These are phyloP conservation scores for Hecatera dysodea DNA, from an alignment of 2,888 invertebrate species.

Conservation along the genomic window DNA sequence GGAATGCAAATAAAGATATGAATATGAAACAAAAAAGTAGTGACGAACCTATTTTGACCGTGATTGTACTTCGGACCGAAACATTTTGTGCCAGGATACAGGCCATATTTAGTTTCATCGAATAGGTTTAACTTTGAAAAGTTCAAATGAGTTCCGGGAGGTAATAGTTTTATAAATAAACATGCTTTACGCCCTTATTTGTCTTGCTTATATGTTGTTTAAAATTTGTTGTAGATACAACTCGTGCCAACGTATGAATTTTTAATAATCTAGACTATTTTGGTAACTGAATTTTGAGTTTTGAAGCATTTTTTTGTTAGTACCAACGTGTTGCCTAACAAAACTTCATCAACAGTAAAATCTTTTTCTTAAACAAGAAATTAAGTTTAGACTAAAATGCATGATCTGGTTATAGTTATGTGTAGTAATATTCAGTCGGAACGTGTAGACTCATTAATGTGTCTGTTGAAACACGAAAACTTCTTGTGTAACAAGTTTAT, in stretches of 20 bases:
- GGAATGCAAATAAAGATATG: too few species aligned
- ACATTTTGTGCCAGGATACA: constrained; percentile 9
- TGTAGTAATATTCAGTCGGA: too few species aligned
- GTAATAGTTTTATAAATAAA: constrained; percentile 61
- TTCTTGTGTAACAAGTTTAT: too few species aligned
- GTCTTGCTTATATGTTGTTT: constrained; percentile 36
- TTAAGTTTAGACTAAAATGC: too few species aligned
- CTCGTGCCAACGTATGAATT: constrained; percentile 24
- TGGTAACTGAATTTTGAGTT: constrained; percentile 6
- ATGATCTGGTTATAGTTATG: too few species aligned
- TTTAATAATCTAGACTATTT: constrained; percentile 8
- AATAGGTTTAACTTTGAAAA: constrained; percentile 60
- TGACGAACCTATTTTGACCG: background rate
- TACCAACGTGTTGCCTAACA: too few species aligned
- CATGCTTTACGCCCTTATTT: constrained; percentile 55
- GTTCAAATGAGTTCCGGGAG: constrained; percentile 62
- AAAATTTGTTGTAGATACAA: constrained; percentile 31
- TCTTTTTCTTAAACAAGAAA: too few species aligned
- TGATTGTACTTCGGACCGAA: background rate
- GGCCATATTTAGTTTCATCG: constrained; percentile 55
- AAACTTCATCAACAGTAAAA: background rate
- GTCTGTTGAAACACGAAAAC: too few species aligned
- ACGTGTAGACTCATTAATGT: too few species aligned
- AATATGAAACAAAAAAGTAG: too few species aligned
- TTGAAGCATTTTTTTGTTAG: background rate